Conservation (phyloP, 2,113 vertebrate species). For the Proterorhinus semilunaris region DNA sequence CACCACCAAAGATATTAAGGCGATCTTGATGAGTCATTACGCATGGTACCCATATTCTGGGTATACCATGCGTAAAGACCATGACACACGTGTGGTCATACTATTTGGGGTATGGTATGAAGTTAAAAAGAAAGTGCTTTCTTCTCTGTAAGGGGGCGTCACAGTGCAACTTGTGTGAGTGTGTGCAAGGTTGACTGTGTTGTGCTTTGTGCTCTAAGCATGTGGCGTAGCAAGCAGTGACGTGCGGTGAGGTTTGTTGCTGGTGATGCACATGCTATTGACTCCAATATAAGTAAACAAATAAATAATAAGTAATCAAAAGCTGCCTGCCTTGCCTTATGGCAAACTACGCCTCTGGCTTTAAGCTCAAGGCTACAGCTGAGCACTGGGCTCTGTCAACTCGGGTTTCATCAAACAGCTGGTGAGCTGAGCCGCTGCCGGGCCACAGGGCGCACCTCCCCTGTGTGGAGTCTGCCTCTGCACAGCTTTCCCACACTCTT, state of each 20-base stretch:
- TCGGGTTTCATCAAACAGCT: constrained; percentile 61
- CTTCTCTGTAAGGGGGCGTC: background rate
- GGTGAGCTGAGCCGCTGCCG: constrained; percentile 21
- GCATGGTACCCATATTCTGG: too few relatives aligned
- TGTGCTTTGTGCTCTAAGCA: constrained; percentile 33
- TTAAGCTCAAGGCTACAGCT: constrained; percentile 23
- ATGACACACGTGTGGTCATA: too few relatives aligned
- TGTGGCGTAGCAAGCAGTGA: too few relatives aligned
- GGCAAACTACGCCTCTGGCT: too few relatives aligned
- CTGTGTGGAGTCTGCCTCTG: constrained; percentile 58
- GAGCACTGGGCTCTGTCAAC: constrained; percentile 38
- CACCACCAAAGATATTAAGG: too few relatives aligned
- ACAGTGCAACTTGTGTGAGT: background rate
- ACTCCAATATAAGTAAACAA: too few relatives aligned
- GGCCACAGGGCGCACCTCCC: constrained; percentile 19
- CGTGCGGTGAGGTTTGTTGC: too few relatives aligned
- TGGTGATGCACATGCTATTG: too few relatives aligned
- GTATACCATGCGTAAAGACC: too few relatives aligned
- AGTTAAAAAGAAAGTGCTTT: background rate
- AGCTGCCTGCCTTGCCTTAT: too few relatives aligned
- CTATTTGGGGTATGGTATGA: background rate
- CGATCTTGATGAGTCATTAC: too few relatives aligned
- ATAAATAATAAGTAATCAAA: too few relatives aligned
- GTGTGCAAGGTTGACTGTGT: constrained; percentile 11
- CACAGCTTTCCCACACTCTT: constrained; percentile 78